Conservation (phyloP, 2,888 invertebrate species). For the Apocheima hispidaria region DNA sequence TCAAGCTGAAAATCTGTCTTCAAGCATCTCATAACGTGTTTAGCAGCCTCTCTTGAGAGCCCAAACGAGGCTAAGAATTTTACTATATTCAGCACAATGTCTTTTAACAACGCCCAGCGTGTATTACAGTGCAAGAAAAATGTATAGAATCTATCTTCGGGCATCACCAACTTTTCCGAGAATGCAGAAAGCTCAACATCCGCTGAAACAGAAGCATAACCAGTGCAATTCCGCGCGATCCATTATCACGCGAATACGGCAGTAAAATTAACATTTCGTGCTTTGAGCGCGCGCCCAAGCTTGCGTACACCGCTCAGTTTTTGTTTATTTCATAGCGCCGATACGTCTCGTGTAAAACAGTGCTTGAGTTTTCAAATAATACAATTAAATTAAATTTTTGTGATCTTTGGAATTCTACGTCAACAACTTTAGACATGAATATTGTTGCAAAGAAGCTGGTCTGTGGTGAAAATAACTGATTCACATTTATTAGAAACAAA, state of each 20-base stretch:
- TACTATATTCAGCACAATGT: no score
- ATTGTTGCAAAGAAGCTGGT: no score
- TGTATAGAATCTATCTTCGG: background rate
- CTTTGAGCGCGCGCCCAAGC: constrained; percentile 61
- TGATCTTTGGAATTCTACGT: background rate
- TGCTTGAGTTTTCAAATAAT: background rate
- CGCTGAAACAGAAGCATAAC: constrained; percentile 45
- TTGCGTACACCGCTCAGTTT: constrained; percentile 73
- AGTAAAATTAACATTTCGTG: constrained; percentile 65
- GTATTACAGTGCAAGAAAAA: background rate
- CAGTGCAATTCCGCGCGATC: constrained; percentile 43
- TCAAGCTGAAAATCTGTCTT: no score
- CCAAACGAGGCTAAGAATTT: no score
- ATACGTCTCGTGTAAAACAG: constrained; percentile 39
- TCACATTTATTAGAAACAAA: no score
- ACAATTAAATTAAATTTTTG: no score
- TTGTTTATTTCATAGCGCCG: constrained; percentile 81
- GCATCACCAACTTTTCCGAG: constrained; percentile 22
- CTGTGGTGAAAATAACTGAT: no score
- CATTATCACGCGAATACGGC: constrained; percentile 61
- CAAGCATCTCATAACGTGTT: no score
- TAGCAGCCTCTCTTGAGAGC: no score
- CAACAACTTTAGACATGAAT: no score
- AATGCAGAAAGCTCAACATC: constrained; percentile 39
- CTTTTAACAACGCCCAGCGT: no score